Base-by-base conservation (phyloP, 2,797 vertebrate species). In the Enteromius thamalakanensis region DNA sequence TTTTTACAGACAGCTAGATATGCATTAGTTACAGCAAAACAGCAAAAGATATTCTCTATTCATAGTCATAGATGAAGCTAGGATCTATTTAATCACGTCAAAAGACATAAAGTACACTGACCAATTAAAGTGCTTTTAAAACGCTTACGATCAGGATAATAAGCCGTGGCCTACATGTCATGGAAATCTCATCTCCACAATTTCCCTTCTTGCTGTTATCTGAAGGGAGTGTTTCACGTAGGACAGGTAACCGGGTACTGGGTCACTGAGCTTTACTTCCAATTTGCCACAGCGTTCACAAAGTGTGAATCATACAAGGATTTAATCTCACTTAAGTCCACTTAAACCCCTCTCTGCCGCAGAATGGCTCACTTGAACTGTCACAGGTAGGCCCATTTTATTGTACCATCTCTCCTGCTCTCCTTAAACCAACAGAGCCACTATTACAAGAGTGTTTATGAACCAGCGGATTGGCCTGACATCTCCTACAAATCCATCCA, bases 251-350 rank as follows among this genome's bases (percentile, higher is more conserved):
- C 58, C 81, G 67, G 76, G 40, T 89, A 85, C 74, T 74, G 84
- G 85, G 86, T 87, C 87, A 87, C 86, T 80, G 81, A 88, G 86
- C 86, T 86, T 78, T 87, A 60, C 84, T 87, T 86, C 83, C 83
- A 89, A 90, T 90, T 90, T 90, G 79, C 77, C 69, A 81, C 79
- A 86, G 65, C 68, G 77, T 87, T 86, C 83, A 84, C 86, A 88
- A 87, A 87, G 86, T 87, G 76, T 88, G 87, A 88, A 89, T 90
- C 87, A 89, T 86, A 89, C 86, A 89, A 84, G 87, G 88, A 89
- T 91, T 91, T 89, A 87, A 89, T 89, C 86, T 89, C 87, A 83
- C 85, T 80, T 87, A 88, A 90, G 88, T 89, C 89, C 88, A 89
- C 88, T 91, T 90, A 90, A 91, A 89, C 86, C 87, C 87, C 72